phyloP scores from a whole-genome alignment of 2,797 vertebrate genomes.

The Mus spretus region DNA sequence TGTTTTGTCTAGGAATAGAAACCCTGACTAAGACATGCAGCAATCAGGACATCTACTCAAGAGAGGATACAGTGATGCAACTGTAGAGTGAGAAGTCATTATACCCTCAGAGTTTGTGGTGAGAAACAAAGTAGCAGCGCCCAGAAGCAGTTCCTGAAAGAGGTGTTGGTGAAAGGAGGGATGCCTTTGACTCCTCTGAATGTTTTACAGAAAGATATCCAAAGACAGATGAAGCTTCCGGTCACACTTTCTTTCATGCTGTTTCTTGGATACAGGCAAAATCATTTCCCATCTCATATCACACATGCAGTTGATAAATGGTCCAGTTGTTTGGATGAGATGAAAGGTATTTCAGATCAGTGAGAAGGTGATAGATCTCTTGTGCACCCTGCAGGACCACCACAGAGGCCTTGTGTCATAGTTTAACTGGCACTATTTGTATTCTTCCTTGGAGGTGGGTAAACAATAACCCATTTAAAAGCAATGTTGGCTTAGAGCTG shows the following conservation, averaged over 20 bases:
- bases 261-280: background rate
- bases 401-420: background rate
- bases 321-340: background rate
- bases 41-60: background rate
- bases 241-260: background rate
- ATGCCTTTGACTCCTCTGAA: background rate
- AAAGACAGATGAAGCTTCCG: background rate
- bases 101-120: background rate
- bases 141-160: background rate
- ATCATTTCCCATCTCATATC: background rate
- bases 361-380: background rate
- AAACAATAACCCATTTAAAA: constrained; percentile 33
- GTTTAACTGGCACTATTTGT: constrained; percentile 10
- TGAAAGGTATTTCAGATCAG: constrained; percentile 1
- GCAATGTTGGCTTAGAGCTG: background rate
- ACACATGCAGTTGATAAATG: background rate
- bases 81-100: background rate
- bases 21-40: too few relatives aligned
- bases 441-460: constrained; percentile 36
- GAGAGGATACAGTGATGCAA: background rate
- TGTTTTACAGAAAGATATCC: background rate
- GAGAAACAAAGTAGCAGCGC: background rate
- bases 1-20: too few relatives aligned
- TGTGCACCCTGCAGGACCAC: background rate
- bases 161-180: background rate